phyloP scores from a whole-genome alignment of 2,888 invertebrate species.

The Odontocerum albicorne region DNA sequence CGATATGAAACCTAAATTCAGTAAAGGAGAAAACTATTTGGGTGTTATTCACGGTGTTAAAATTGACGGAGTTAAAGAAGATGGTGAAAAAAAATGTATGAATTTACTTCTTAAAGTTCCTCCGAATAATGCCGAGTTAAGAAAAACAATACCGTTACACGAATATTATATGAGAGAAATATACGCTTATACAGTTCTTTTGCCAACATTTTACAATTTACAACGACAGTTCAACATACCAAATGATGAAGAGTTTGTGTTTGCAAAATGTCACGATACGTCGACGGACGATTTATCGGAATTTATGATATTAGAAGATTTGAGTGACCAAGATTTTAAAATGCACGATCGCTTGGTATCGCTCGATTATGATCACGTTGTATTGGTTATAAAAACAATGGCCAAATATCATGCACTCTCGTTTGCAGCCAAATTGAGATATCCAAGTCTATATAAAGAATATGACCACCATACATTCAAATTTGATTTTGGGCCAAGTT shows the following conservation, averaged over 20 bases:
- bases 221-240: constrained; percentile 31
- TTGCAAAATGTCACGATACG: constrained; percentile 13
- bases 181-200: constrained; percentile 12
- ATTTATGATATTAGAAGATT: constrained; percentile 25
- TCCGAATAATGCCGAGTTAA: background rate
- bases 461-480: too few species aligned
- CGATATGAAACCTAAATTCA: background rate
- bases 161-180: constrained; percentile 17
- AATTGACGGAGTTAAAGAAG: constrained; percentile 11
- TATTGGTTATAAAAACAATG: constrained; percentile 15
- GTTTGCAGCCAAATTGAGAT: constrained; percentile 9
- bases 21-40: constrained; percentile 24
- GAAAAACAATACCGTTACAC: constrained; percentile 10
- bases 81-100: constrained; percentile 2
- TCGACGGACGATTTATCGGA: constrained; percentile 10
- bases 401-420: constrained; percentile 22
- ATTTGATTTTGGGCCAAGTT: too few species aligned
- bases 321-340: constrained; percentile 16
- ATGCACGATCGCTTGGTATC: constrained; percentile 24
- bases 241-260: constrained; percentile 22
- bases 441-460: background rate
- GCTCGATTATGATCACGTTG: constrained; percentile 24
- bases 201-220: constrained; percentile 20
- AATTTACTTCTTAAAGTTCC: constrained; percentile 17
- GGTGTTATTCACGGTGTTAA: constrained; percentile 18